Evolutionary conservation across 2,797 vertebrate species (phyloP).

Genomic region (Poeciliopsis infans): DNA sequence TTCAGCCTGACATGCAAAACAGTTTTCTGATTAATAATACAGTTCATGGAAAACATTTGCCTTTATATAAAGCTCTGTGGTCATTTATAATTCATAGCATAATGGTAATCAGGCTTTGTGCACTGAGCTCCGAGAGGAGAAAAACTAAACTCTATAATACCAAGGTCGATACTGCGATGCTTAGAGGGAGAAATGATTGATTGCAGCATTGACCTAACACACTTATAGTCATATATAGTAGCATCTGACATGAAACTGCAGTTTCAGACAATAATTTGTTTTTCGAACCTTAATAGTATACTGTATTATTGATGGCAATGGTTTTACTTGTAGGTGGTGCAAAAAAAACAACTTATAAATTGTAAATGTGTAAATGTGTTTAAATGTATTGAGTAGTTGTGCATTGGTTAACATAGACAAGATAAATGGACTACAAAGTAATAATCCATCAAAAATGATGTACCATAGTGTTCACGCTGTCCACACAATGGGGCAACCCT

Average conservation of each 20-base stretch:
- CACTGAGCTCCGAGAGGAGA: slow-evolving; percentile 32
- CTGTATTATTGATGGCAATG: neutral
- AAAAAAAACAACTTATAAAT: neutral
- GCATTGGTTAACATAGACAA: neutral
- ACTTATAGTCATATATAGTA: neutral
- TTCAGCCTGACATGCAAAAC: slow-evolving; percentile 51
- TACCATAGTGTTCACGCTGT: neutral
- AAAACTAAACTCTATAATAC: slow-evolving; percentile 28
- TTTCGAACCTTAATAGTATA: neutral
- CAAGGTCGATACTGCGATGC: slow-evolving; percentile 42
- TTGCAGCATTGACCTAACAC: slow-evolving; percentile 1
- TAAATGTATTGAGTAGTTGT: neutral
- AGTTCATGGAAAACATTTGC: slow-evolving; percentile 59
- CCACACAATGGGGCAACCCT: neutral
- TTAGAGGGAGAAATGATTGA: slow-evolving; percentile 28
- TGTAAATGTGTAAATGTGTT: neutral
- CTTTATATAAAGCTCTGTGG: slow-evolving; percentile 58
- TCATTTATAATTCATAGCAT: slow-evolving; percentile 71
- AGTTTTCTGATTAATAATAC: slow-evolving; percentile 65
- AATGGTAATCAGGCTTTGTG: slow-evolving; percentile 66
- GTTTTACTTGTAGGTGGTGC: neutral
- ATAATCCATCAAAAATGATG: neutral
- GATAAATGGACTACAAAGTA: neutral
- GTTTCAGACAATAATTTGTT: neutral
- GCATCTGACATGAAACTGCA: neutral